phyloP scores from a whole-genome alignment of 92 coral and sea anemone species.

The Muricea muricata region DNA sequence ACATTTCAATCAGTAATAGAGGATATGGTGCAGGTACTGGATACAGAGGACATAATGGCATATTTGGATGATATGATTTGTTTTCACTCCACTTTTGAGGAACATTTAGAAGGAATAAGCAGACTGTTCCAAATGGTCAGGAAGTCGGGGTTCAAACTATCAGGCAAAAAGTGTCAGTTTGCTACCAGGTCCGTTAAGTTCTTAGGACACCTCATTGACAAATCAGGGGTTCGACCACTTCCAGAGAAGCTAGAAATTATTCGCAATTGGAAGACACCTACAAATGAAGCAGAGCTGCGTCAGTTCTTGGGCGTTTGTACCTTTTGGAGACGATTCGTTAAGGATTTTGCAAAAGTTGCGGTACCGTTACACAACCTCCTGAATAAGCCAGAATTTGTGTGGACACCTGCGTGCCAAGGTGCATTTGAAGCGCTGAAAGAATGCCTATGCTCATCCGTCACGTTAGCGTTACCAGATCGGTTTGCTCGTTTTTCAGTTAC shows the following conservation, averaged over 20 bases:
- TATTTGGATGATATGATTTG: conserved; percentile 69
- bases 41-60: conserved; percentile 64
- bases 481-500: conserved; percentile 57
- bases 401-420: conserved; percentile 61
- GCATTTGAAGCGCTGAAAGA: conserved; percentile 55
- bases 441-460: conserved; percentile 55
- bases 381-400: conserved; percentile 51
- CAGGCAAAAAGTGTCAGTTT: conserved; percentile 71
- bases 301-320: conserved; percentile 63
- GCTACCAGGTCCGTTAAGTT: conserved; percentile 47
- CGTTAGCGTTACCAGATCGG: conserved; percentile 55
- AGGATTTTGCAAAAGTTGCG: conserved; percentile 58
- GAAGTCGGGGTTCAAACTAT: conserved; percentile 63
- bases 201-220: conserved; percentile 59
- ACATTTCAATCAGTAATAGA: no score
- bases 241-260: conserved; percentile 69
- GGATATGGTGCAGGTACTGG: neutral
- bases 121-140: conserved; percentile 48
- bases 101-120: conserved; percentile 55
- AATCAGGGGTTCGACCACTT: conserved; percentile 59
- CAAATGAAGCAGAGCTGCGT: conserved; percentile 53
- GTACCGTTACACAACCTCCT: conserved; percentile 63
- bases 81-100: conserved; percentile 59
- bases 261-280: conserved; percentile 51
- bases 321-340: conserved; percentile 67